Evolutionary conservation across 2,797 vertebrate species (phyloP).

Genomic region (Tinamus major): DNA sequence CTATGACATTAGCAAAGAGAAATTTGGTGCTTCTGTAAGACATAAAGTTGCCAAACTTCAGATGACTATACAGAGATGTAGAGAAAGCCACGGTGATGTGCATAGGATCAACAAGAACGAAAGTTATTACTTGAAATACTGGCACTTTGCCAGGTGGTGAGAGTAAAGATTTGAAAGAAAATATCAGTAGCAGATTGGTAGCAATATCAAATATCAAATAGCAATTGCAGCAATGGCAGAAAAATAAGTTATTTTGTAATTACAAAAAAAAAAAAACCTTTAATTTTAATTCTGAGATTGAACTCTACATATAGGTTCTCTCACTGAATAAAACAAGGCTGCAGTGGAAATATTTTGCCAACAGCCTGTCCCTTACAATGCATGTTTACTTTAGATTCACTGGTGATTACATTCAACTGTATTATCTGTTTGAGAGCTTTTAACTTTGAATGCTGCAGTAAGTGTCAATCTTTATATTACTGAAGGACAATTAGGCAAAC

Average conservation of each 20-base stretch:
- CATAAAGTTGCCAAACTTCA: neutral
- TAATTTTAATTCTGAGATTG: conserved; percentile 28
- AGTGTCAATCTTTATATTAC: conserved; percentile 77
- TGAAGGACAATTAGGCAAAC: conserved; percentile 81
- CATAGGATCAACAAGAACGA: neutral
- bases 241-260: neutral
- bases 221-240: neutral
- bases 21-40: neutral
- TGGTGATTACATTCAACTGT: conserved; percentile 68
- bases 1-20: neutral
- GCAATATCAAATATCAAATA: too few relatives aligned
- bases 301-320: neutral
- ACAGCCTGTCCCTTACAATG: conserved; percentile 14
- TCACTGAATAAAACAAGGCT: conserved; percentile 23
- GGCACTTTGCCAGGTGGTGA: neutral
- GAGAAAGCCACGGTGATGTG: neutral
- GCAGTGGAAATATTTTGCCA: conserved; percentile 18
- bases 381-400: conserved; percentile 53
- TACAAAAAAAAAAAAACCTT: conserved; percentile 14
- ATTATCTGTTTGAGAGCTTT: conserved; percentile 71
- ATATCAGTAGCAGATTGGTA: neutral
- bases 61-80: neutral
- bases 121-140: neutral
- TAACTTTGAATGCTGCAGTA: conserved; percentile 64
- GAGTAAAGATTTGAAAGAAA: neutral